Evolutionary conservation across 1,140 invertebrate species (phyloP).

Genomic region (Drosophila azteca): DNA sequence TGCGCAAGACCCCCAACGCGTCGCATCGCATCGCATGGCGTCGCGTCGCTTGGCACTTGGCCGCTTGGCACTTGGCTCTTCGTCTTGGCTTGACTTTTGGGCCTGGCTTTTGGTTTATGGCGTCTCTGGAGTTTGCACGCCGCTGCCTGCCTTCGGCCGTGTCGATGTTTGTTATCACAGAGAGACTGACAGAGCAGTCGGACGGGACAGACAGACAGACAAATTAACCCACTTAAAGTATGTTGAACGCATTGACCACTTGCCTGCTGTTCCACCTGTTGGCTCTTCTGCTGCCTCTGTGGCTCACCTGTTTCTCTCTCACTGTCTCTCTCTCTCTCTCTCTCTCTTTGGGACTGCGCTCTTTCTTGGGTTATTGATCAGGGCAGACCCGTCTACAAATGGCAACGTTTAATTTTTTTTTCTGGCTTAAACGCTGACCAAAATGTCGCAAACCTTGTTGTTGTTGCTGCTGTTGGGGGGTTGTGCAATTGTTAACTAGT

Average conservation of each 20-base stretch:
- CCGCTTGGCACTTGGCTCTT: slow-evolving; percentile 7
- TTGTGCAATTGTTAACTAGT: slow-evolving; percentile 71
- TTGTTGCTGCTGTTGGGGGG: slow-evolving; percentile 29
- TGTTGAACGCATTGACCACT: slow-evolving; percentile 63
- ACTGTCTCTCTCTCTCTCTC: slow-evolving; percentile 6
- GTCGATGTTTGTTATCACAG: slow-evolving; percentile 64
- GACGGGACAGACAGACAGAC: slow-evolving; percentile 7
- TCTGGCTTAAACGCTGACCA: slow-evolving; percentile 50
- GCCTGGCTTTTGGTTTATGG: slow-evolving; percentile 1
- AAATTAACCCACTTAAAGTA: slow-evolving; percentile 74
- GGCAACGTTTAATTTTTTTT: slow-evolving; percentile 48
- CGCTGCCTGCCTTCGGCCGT: slow-evolving; percentile 13
- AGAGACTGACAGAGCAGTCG: slow-evolving; percentile 39
- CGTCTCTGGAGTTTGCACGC: slow-evolving; percentile 40
- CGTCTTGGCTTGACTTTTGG: slow-evolving; percentile 23
- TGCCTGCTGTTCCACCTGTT: slow-evolving; percentile 18
- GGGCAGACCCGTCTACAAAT: slow-evolving; percentile 45
- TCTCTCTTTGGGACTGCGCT: neutral
- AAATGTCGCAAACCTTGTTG: slow-evolving; percentile 67
- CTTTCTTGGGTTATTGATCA: slow-evolving; percentile 54
- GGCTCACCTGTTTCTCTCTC: neutral
- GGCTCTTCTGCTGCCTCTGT: neutral
- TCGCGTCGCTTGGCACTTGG: slow-evolving; percentile 25
- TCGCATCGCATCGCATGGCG: too few species aligned
- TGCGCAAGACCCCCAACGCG: slow-evolving; percentile 53